phyloP scores from a whole-genome alignment of 2,888 invertebrate genomes.

The Cosmorhoe ocellata region DNA sequence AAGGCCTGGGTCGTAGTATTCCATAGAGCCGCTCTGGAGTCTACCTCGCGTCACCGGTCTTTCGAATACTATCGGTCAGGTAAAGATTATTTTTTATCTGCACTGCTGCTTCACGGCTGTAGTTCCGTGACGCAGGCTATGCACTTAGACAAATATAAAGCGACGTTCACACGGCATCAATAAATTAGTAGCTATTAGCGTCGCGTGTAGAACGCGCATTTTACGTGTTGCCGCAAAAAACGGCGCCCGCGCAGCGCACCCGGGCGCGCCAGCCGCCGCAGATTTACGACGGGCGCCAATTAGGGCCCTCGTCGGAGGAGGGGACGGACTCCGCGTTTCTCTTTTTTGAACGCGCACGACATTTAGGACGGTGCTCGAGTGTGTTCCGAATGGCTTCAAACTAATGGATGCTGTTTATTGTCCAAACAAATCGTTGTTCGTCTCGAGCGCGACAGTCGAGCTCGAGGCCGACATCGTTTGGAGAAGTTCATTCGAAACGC shows the following conservation, averaged over 20 bases:
- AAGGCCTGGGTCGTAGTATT: too few relatives aligned
- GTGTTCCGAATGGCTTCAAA: background rate
- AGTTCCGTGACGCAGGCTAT: too few relatives aligned
- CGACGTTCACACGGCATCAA: conserved; percentile 14
- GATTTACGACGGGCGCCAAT: conserved; percentile 19
- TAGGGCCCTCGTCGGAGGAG: conserved; percentile 5
- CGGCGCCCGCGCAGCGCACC: conserved; percentile 14
- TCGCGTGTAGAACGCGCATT: conserved; percentile 22
- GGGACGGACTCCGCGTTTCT: conserved; percentile 2
- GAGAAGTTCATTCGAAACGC: too few relatives aligned
- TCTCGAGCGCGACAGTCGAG: too few relatives aligned
- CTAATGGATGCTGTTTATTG: background rate
- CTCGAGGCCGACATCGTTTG: too few relatives aligned
- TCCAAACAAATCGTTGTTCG: too few relatives aligned
- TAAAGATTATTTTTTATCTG: too few relatives aligned
- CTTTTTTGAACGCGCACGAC: background rate
- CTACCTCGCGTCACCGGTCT: too few relatives aligned
- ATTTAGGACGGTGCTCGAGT: background rate
- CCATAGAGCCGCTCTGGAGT: too few relatives aligned
- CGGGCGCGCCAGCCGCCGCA: conserved; percentile 2
- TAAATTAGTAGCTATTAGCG: conserved; percentile 27
- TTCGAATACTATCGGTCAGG: too few relatives aligned
- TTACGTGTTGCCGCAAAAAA: conserved; percentile 18
- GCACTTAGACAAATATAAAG: conserved; percentile 18
- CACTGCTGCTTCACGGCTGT: too few relatives aligned